phyloP scores from a whole-genome alignment of 1,140 invertebrate genomes.

The Drosophila rufa region DNA sequence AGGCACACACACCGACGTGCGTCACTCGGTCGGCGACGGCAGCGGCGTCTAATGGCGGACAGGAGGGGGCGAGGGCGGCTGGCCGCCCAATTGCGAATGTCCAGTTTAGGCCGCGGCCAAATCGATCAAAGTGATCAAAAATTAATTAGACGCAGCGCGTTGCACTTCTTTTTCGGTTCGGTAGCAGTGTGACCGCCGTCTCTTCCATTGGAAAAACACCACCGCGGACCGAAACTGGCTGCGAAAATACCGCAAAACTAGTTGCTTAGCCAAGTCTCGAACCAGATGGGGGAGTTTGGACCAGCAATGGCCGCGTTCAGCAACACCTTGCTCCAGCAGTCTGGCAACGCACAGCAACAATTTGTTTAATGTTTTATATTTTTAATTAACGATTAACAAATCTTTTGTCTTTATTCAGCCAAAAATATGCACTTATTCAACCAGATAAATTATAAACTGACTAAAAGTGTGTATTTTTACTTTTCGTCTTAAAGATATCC shows the following conservation, averaged over 20 bases:
- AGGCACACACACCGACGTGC: constrained; percentile 47
- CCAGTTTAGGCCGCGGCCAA: constrained; percentile 43
- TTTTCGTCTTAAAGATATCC: no score
- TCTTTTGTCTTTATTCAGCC: no score
- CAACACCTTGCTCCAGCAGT: no score
- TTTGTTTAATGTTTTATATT: no score
- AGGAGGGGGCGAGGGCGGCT: constrained; percentile 35
- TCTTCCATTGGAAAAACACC: not conserved
- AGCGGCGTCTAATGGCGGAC: constrained; percentile 22
- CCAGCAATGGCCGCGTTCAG: no score
- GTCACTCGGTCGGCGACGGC: constrained; percentile 31
- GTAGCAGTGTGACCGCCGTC: constrained; percentile 13
- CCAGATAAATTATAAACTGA: no score
- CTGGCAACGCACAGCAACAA: no score
- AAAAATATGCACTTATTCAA: no score
- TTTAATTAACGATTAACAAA: no score
- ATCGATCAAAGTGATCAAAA: constrained; percentile 37
- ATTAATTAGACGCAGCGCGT: constrained; percentile 47
- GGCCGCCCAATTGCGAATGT: constrained; percentile 43
- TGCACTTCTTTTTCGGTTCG: constrained; percentile 40
- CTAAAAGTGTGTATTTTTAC: no score
- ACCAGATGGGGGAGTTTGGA: no score
- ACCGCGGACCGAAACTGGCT: not conserved
- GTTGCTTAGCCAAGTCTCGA: no score
- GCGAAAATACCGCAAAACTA: not conserved